Percentiles rank a stretch among this genome's conserved stretches.
Evolutionary conservation across 1,140 invertebrate genomes (phyloP).

Genomic region (Carposina sasakii): DNA sequence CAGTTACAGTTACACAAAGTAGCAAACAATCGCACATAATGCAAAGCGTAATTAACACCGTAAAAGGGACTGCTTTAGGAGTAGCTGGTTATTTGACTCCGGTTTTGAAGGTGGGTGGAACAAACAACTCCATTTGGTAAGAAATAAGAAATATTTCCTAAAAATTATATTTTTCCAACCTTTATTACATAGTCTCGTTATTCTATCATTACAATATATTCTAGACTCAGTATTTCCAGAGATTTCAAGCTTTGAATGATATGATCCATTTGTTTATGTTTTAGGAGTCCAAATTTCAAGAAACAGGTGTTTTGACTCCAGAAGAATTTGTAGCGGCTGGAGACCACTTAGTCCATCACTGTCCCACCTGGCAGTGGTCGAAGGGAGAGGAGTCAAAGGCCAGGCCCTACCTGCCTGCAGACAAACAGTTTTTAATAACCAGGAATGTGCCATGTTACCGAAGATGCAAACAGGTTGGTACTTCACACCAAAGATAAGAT

Average conservation of each 20-base stretch:
- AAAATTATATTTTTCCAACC: too few relatives aligned
- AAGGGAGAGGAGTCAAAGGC: constrained; percentile 89
- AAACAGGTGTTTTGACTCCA: constrained; percentile 98
- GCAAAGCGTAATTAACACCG: constrained; percentile 96
- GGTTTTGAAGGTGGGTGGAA: constrained; percentile 82
- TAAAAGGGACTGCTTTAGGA: constrained; percentile 94
- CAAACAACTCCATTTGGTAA: too few relatives aligned
- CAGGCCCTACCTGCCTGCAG: constrained; percentile 90
- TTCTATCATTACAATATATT: too few relatives aligned
- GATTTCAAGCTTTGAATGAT: too few relatives aligned
- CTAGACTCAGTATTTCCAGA: too few relatives aligned
- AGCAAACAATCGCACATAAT: too few relatives aligned
- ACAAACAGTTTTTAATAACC: constrained; percentile 98
- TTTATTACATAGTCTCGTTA: too few relatives aligned
- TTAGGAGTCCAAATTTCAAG: constrained; percentile 99
- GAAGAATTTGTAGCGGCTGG: constrained; percentile 97
- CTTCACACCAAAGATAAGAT: too few relatives aligned
- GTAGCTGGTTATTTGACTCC: constrained; percentile 98
- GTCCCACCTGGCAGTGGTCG: constrained; percentile 99
- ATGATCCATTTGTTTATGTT: too few relatives aligned
- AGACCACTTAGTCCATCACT: constrained; percentile 98
- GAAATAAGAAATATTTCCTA: too few relatives aligned
- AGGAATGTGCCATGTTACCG: constrained; percentile 96
- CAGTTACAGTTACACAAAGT: too few relatives aligned
- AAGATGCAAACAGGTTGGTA: constrained; percentile 93